Evolutionary conservation across 1,140 invertebrate genomes (phyloP).

Genomic region (Ridgeia piscesae): DNA sequence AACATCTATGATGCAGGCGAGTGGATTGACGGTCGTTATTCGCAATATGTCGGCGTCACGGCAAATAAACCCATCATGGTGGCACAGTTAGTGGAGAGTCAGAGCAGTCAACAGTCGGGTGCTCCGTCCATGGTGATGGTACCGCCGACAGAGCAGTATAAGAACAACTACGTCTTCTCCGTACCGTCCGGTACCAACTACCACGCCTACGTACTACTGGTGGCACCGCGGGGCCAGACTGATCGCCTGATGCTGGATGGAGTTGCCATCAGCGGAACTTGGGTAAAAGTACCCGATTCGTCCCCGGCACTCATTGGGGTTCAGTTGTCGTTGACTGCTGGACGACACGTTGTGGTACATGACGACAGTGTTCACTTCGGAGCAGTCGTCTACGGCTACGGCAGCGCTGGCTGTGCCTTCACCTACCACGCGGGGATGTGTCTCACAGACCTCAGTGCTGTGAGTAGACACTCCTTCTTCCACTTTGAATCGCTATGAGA

Average conservation of each 20-base stretch:
- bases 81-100: neutral
- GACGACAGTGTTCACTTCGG: neutral
- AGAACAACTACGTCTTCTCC: conserved; percentile 6
- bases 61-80: conserved; percentile 12
- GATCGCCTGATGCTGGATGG: neutral
- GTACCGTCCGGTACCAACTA: neutral
- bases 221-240: neutral
- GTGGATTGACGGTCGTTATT: neutral
- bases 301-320: neutral
- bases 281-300: neutral
- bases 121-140: conserved; percentile 2
- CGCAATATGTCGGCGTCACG: neutral
- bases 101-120: neutral
- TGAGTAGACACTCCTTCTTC: neutral
- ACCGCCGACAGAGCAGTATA: neutral
- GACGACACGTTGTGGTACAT: neutral
- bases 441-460: neutral
- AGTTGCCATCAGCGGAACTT: neutral
- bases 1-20: neutral
- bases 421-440: neutral
- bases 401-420: neutral
- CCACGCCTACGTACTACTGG: neutral
- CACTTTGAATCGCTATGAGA: too few species aligned
- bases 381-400: neutral
- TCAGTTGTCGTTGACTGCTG: neutral